Evolutionary conservation across 2,888 invertebrate genomes (phyloP).

Genomic region (Deilephila elpenor): DNA sequence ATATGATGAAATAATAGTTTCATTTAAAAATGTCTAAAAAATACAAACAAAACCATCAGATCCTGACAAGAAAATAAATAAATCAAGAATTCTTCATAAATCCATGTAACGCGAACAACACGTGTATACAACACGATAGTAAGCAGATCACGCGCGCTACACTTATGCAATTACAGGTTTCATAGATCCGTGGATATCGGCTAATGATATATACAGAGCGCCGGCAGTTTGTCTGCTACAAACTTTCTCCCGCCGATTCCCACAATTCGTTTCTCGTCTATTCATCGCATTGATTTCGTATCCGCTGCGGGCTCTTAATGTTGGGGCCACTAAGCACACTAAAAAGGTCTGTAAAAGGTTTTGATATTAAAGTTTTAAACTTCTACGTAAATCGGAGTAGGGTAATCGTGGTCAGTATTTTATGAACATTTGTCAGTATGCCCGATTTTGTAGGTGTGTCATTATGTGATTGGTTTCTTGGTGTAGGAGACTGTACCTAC

Average conservation of each 20-base stretch:
- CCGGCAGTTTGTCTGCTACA: conserved; percentile 61
- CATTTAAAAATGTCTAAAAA: neutral
- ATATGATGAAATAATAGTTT: too few relatives aligned
- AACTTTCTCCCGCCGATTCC: conserved; percentile 67
- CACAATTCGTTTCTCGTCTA: conserved; percentile 78
- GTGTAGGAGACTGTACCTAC: too few relatives aligned
- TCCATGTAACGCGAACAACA: neutral
- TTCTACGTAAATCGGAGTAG: too few relatives aligned
- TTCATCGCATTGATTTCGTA: conserved; percentile 80
- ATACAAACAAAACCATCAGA: neutral
- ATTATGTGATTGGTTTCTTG: too few relatives aligned
- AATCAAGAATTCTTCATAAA: neutral
- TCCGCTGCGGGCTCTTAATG: conserved; percentile 62
- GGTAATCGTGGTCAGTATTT: too few relatives aligned
- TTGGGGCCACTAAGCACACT: conserved; percentile 49
- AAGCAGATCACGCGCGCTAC: neutral
- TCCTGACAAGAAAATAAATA: too few relatives aligned
- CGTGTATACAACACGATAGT: neutral
- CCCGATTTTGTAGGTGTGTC: too few relatives aligned
- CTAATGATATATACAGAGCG: conserved; percentile 46
- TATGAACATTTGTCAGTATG: too few relatives aligned
- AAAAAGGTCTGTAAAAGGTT: neutral
- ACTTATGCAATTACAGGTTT: conserved; percentile 22
- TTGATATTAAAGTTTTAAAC: too few relatives aligned
- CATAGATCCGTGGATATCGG: conserved; percentile 38